Base-by-base conservation (phyloP, 2,113 vertebrate species). In the Pelmatolapia mariae region DNA sequence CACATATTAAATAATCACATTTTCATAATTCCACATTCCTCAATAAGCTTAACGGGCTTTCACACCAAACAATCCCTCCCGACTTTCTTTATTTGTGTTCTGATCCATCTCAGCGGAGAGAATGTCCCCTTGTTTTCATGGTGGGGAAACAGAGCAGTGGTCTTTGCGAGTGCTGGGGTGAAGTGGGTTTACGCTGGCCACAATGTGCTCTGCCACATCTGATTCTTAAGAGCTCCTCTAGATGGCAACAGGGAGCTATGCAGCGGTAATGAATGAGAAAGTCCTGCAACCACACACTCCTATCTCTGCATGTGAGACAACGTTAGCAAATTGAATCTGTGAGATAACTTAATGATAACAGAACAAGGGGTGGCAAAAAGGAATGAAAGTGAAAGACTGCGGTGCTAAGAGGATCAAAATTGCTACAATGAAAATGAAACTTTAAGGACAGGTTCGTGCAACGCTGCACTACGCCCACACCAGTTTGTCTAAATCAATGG, bases 241-340 rank as follows among this genome's bases (percentile, higher is more conserved):
- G 97, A 95, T 96, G 96, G 97, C 94, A 91, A 94, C 94, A 94
- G 86, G 91, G 91, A 93, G 95, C 96, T 87, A 83, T 82, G 59
- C 36, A 54, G 16, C 22, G 36, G 13, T 12, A 7, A 12, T 3
- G 4, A 50, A 73, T 3, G 79, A 63, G 11, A 43, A 31, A 24
- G 40, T 29, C 15, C 36, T 78, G 56, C 43, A 85, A 66, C 38
- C 68, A 59, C 84, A 47, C 19, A 61, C 31, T 52, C 8, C 11
- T 33, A 56, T 86, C 80, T 80, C 36, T 8, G 66, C 50, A 57
- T 36, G 81, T 63, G 82, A 78, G 59, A 93, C 63, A 54, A 81
- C 8, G 73, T 86, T 16, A 81, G 31, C n/a, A 13, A n/a, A 82
- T 22, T 45, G 40, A 71, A 78, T 83, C 22, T 81, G 8, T 79